These are phyloP conservation scores for Alexandromys fortis DNA, from an alignment of 2,113 vertebrate genomes.

Conservation along the genomic window DNA sequence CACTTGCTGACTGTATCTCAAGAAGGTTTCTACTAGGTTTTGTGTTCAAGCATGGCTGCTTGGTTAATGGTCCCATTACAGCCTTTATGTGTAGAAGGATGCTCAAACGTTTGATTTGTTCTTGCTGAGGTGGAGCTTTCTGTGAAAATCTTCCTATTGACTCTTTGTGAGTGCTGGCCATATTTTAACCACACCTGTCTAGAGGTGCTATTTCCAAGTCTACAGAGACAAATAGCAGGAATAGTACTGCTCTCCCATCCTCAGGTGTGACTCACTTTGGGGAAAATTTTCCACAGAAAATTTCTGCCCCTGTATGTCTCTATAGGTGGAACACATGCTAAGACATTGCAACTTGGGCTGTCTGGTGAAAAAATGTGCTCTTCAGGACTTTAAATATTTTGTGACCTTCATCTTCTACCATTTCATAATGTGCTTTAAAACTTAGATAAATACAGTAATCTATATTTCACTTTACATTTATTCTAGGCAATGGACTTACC, in stretches of 20 bases:
- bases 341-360: background rate
- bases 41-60: background rate
- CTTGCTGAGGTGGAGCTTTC: background rate
- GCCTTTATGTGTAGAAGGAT: background rate
- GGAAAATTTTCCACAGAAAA: background rate
- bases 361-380: background rate
- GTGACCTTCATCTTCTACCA: background rate
- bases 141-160: background rate
- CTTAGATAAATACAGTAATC: background rate
- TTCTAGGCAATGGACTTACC: conserved; percentile 85
- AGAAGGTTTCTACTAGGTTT: background rate
- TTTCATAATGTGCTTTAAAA: background rate
- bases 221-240: background rate
- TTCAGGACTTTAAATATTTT: background rate
- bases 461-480: conserved; percentile 4
- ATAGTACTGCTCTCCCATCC: background rate
- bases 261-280: background rate
- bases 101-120: background rate
- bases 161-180: background rate
- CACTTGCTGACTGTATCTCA: background rate
- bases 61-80: background rate
- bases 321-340: background rate
- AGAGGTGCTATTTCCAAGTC: background rate
- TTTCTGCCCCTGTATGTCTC: background rate
- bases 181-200: background rate